phyloP scores from a whole-genome alignment of 2,888 invertebrate species.

The Caenorhabditis afra region DNA sequence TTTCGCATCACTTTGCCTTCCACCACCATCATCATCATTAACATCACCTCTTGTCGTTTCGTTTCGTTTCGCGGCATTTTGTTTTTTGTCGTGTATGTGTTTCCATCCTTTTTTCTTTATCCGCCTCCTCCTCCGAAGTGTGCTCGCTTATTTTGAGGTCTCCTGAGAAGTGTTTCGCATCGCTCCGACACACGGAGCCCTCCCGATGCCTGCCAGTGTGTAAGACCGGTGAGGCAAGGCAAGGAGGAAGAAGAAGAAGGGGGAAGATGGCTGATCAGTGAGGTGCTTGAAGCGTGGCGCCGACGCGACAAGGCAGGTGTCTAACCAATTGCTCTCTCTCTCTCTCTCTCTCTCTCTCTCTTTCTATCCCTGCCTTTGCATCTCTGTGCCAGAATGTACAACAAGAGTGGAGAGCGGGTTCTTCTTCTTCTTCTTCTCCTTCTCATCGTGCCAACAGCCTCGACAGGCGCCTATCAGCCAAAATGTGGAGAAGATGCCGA shows the following conservation, averaged over 20 bases:
- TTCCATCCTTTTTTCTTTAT: conserved; percentile 13
- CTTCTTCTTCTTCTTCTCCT: no score
- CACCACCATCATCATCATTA: conserved; percentile 8
- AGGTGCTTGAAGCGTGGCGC: conserved; percentile 51
- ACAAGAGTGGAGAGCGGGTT: conserved; percentile 40
- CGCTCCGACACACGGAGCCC: conserved; percentile 24
- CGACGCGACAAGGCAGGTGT: conserved; percentile 53
- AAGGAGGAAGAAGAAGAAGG: not conserved
- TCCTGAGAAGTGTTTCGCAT: conserved; percentile 46
- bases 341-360: no score
- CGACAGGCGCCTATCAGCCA: conserved; percentile 41
- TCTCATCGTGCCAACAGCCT: conserved; percentile 25
- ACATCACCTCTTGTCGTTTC: conserved; percentile 15
- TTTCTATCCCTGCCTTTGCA: conserved; percentile 33
- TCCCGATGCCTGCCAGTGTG: conserved; percentile 33
- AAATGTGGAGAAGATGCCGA: conserved; percentile 36
- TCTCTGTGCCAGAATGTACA: conserved; percentile 25
- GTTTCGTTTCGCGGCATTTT: not conserved
- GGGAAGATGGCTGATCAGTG: conserved; percentile 42
- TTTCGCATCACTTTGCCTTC: conserved; percentile 1
- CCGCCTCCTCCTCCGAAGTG: conserved; percentile 24
- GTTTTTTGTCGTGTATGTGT: no score
- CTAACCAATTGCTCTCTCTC: conserved; percentile 53
- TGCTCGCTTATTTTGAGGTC: conserved; percentile 52
- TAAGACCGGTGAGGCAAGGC: conserved; percentile 23